Conservation (phyloP, 2,888 invertebrate genomes). For the Lapara coniferarum region DNA sequence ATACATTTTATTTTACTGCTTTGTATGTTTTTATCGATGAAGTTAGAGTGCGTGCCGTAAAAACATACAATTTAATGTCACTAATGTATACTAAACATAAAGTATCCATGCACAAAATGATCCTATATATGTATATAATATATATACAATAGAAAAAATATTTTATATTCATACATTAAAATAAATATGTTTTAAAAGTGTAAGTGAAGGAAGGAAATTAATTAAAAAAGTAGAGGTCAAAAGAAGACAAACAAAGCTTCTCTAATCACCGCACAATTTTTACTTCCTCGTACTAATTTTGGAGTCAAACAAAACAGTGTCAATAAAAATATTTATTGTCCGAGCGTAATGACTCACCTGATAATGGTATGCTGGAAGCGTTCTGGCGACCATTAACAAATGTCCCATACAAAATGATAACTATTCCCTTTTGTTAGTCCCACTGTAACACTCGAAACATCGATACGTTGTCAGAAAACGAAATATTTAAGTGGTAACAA, state of each 20-base stretch:
- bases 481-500: constrained; percentile 32
- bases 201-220: too few relatives aligned
- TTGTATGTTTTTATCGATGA: too few relatives aligned
- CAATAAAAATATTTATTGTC: constrained; percentile 45
- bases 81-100: too few relatives aligned
- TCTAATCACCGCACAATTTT: constrained; percentile 8
- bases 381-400: constrained; percentile 66
- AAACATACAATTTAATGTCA: too few relatives aligned
- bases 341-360: constrained; percentile 59
- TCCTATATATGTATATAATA: too few relatives aligned
- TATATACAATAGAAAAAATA: too few relatives aligned
- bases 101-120: too few relatives aligned
- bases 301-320: constrained; percentile 36
- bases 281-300: constrained; percentile 27
- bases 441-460: constrained; percentile 58
- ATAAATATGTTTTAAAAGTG: too few relatives aligned
- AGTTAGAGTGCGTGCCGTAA: too few relatives aligned
- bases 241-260: not conserved
- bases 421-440: constrained; percentile 76
- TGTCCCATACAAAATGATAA: constrained; percentile 79
- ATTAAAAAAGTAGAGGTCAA: too few relatives aligned
- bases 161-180: too few relatives aligned
- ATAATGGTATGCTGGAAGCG: constrained; percentile 76
- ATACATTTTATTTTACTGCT: too few relatives aligned
- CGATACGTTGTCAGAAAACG: constrained; percentile 52